Evolutionary conservation across 37 sponge, comb jelly and placozoan genomes (phyloP).

Genomic region (Ianthella basta): DNA sequence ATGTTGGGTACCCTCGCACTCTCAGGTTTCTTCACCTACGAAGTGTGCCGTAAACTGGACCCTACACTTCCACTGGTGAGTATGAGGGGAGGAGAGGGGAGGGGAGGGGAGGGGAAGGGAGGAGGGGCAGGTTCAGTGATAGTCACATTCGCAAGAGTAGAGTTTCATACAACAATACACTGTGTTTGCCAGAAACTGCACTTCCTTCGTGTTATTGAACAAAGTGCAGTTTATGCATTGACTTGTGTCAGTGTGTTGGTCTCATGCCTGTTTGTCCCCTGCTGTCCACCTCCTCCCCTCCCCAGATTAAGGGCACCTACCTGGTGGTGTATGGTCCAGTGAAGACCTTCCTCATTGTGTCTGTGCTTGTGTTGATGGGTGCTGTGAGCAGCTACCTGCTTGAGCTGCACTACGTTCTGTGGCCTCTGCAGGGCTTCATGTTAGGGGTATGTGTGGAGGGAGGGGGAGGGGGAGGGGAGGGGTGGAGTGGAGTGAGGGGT

Average conservation of each 20-base stretch:
- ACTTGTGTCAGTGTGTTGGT: background rate
- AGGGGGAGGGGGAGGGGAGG: no score
- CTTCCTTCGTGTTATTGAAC: no score
- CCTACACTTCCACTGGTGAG: constrained; percentile 68
- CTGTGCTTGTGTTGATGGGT: constrained; percentile 53
- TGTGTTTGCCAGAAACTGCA: no score
- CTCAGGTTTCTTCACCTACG: constrained; percentile 87
- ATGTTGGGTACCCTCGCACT: constrained; percentile 62
- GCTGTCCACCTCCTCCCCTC: background rate
- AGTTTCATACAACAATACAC: no score
- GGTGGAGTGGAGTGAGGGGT: no score
- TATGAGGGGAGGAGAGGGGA: background rate
- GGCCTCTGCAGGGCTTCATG: constrained; percentile 70
- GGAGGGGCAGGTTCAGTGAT: no score
- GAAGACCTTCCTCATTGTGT: constrained; percentile 53
- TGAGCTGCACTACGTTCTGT: constrained; percentile 54
- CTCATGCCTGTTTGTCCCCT: background rate
- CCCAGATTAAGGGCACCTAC: constrained; percentile 83
- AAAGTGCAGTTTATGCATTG: no score
- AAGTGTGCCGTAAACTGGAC: constrained; percentile 85
- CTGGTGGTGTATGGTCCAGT: constrained; percentile 77
- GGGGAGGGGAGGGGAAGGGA: background rate
- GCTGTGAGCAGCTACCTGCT: constrained; percentile 50
- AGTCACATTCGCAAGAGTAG: no score
- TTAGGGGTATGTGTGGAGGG: constrained; percentile 43